Percentiles rank a stretch among this genome's conserved stretches.
phyloP scores from a whole-genome alignment of 2,888 invertebrate genomes.

The Nemurella pictetii region DNA sequence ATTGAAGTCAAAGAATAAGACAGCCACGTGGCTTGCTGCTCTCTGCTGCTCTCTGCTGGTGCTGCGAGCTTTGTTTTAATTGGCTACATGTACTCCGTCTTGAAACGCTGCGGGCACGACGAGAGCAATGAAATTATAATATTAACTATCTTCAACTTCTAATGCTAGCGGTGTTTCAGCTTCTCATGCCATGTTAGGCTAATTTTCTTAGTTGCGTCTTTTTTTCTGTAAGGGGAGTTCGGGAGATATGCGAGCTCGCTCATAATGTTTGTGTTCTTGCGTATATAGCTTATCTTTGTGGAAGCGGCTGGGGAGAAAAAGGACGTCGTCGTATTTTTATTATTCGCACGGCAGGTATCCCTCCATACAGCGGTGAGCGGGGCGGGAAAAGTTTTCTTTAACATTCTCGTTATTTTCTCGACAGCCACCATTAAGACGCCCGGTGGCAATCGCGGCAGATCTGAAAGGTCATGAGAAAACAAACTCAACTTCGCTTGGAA shows the following conservation, averaged over 20 bases:
- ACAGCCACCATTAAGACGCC: neutral
- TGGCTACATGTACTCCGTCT: conserved; percentile 12
- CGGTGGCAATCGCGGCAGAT: neutral
- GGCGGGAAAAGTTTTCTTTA: neutral
- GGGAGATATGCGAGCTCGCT: neutral
- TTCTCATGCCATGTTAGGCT: neutral
- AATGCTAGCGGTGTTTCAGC: neutral
- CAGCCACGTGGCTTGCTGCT: too few relatives aligned
- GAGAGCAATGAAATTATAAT: neutral
- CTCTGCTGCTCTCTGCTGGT: neutral
- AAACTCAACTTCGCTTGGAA: neutral
- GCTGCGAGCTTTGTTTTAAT: neutral
- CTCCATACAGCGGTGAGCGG: too few relatives aligned
- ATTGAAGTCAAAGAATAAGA: neutral
- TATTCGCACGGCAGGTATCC: neutral
- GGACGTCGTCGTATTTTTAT: neutral
- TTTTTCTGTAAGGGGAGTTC: neutral
- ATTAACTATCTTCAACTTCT: conserved; percentile 1
- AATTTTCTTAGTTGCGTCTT: neutral
- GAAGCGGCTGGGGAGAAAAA: neutral
- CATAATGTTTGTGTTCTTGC: neutral
- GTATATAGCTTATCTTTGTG: neutral
- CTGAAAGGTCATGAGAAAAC: neutral
- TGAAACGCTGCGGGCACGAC: neutral
- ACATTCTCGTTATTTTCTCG: neutral